Base-by-base conservation (phyloP, 2,797 vertebrate genomes). In the Perodicticus potto region DNA sequence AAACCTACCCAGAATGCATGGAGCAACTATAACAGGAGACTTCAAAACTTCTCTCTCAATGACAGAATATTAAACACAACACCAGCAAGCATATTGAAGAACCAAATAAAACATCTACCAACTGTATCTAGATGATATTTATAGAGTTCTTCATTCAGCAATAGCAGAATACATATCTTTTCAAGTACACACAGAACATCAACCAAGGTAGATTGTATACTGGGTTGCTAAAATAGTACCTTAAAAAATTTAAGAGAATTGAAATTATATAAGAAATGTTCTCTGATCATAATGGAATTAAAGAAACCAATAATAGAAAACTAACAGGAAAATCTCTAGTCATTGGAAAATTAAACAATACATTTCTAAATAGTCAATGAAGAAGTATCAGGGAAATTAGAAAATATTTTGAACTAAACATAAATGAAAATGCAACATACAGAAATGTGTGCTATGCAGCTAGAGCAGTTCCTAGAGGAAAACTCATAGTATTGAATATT, bases 371-470 rank as follows among this genome's bases (percentile, higher is more conserved):
- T 74, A 95, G 67, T 59, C 37, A 40, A n/a, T 32, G n/a, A 80
- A n/a, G 14, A 78, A 25, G 4, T 40, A 2, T 43, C 37, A 65
- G 40, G 40, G 34, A 20, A 65, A 78, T 83, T 27, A 78, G 43
- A 93, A 73, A 80, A 27, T 93, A 63, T 83, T 92, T 89, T 67
- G 9, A 57, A 76, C 32, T 53, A n/a, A 69, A 57, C 25, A 59
- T 59, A 83, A 80, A 65, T 27, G 22, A 93, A 83, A 89, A 74
- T 32, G 34, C 27, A 65, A 17, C n/a, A 80, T 25, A 27, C 40
- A 49, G 37, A 65, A 89, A 78, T 55, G 8, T 61, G 40, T 9
- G 34, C 53, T 32, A 49, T 25, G 13, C n/a, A 72, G 12, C 72
- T 70, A 61, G 63, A 63, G 27, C 63, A 80, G 65, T 27, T 22